A percentile compares a stretch with the other conserved stretches of the same genome.
Conservation (phyloP, 2,888 invertebrate species). For the Hetaerina titia region DNA sequence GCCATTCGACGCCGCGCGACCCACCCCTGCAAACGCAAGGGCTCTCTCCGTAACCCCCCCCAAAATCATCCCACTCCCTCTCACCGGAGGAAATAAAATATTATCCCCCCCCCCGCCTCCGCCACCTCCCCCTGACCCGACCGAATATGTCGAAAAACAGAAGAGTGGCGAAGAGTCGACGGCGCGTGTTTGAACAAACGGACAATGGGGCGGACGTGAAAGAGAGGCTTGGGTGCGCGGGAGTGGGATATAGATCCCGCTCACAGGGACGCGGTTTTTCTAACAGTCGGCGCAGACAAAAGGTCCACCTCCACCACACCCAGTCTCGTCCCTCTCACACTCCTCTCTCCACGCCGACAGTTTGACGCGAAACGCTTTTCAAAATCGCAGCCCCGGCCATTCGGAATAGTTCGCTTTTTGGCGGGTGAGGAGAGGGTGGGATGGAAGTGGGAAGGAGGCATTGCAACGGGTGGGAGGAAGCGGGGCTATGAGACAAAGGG, state of each 20-base stretch:
- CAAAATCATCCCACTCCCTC: background rate
- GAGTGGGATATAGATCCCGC: constrained; percentile 5
- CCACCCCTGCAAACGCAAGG: no score
- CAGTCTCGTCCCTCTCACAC: no score
- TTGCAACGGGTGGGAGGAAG: background rate
- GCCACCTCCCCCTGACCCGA: background rate
- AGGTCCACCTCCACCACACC: background rate
- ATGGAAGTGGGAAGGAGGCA: background rate
- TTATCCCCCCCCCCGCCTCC: background rate
- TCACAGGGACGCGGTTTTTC: constrained; percentile 7
- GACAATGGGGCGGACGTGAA: background rate
- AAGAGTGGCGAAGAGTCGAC: background rate
- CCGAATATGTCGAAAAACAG: background rate
- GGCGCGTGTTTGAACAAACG: background rate
- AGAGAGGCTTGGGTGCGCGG: background rate
- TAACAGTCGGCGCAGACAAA: background rate
- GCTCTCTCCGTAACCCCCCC: no score
- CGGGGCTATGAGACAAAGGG: background rate
- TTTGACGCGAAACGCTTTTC: constrained; percentile 48
- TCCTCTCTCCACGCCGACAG: background rate
- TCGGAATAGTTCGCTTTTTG: constrained; percentile 4
- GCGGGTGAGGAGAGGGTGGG: background rate
- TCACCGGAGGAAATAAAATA: background rate
- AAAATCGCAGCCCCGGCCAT: constrained; percentile 44
- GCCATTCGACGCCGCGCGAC: no score